Percentiles rank a stretch among this genome's conserved stretches.
phyloP scores from a whole-genome alignment of 2,888 invertebrate species.

The Spicauda simplicius region DNA sequence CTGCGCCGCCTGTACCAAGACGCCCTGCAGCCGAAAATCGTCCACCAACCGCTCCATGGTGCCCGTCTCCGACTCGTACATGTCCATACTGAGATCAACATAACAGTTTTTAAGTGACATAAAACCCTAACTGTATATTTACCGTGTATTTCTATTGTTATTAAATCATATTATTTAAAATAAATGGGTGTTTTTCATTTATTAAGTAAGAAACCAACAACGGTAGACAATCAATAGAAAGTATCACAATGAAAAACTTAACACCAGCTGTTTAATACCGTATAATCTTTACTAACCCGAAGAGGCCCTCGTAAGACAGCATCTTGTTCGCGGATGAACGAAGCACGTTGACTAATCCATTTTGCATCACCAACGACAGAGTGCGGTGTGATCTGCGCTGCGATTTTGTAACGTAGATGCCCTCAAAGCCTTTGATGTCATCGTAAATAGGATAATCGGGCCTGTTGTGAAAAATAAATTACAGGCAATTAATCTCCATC shows the following conservation, averaged over 20 bases:
- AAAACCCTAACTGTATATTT: too few species aligned
- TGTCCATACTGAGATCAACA: slow-evolving; percentile 65
- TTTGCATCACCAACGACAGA: slow-evolving; percentile 49
- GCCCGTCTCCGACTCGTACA: slow-evolving; percentile 68
- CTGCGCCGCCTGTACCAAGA: slow-evolving; percentile 41
- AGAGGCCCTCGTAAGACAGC: neutral
- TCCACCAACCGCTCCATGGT: slow-evolving; percentile 62
- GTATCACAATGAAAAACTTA: too few species aligned
- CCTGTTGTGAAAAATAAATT: neutral
- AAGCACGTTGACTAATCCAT: slow-evolving; percentile 47
- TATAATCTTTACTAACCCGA: slow-evolving; percentile 9
- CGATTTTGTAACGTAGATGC: slow-evolving; percentile 4
- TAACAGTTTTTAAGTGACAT: too few species aligned
- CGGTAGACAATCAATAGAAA: too few species aligned
- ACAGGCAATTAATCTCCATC: neutral
- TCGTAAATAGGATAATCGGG: neutral
- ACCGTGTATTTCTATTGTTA: too few species aligned
- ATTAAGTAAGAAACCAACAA: neutral
- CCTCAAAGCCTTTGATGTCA: slow-evolving; percentile 9
- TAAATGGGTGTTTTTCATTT: neutral
- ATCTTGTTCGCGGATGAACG: neutral
- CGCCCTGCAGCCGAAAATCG: slow-evolving; percentile 55
- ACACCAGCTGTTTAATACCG: neutral
- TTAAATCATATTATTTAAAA: too few species aligned
- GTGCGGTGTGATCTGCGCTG: slow-evolving; percentile 63